Conservation (phyloP, 2,797 vertebrate species). For the Bovichtus variegatus region DNA sequence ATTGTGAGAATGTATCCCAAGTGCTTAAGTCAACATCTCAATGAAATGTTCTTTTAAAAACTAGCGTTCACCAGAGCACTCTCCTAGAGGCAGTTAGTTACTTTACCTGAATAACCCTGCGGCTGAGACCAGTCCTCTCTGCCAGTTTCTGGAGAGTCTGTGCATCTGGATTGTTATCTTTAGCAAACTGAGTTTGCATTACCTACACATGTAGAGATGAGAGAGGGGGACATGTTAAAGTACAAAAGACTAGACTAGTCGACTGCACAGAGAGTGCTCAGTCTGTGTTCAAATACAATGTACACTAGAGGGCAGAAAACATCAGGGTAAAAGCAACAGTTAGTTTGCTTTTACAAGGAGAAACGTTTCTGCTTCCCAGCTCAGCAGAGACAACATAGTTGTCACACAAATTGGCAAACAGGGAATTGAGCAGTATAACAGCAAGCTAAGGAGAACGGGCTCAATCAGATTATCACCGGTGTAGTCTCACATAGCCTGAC, state of each 20-base stretch:
- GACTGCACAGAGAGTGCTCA: background rate
- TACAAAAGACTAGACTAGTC: background rate
- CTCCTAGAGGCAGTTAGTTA: background rate
- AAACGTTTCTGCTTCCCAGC: too few relatives aligned
- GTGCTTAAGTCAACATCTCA: background rate
- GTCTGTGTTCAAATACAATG: background rate
- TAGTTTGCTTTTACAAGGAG: too few relatives aligned
- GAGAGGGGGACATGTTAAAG: background rate
- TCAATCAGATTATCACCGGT: too few relatives aligned
- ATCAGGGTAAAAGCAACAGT: too few relatives aligned
- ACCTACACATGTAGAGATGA: conserved; percentile 81
- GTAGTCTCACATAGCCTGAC: too few relatives aligned
- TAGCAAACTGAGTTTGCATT: conserved; percentile 95
- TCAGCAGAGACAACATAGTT: too few relatives aligned
- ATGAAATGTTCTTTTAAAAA: background rate
- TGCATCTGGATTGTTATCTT: conserved; percentile 95
- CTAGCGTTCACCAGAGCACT: too few relatives aligned
- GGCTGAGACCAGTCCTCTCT: conserved; percentile 95
- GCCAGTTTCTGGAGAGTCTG: conserved; percentile 94
- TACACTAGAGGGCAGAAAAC: conserved; percentile 32
- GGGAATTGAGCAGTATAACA: too few relatives aligned
- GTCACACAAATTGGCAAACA: too few relatives aligned
- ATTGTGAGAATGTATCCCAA: background rate
- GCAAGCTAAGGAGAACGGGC: too few relatives aligned
- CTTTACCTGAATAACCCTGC: conserved; percentile 90